Conservation (phyloP, 2,888 invertebrate species). For the Tetrapedia diversipes region DNA sequence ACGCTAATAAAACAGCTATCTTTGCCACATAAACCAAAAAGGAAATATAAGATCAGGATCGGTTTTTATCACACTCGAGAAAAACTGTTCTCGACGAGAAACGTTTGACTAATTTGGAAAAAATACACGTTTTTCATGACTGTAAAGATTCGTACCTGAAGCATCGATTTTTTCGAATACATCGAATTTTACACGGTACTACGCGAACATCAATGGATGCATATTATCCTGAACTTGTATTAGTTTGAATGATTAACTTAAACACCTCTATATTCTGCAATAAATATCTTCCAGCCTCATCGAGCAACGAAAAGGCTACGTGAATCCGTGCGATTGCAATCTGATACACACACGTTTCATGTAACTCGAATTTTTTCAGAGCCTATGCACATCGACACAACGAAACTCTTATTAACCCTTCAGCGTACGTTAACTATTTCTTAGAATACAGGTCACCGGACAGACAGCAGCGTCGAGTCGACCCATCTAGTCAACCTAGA, state of each 20-base stretch:
- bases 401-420: neutral
- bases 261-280: neutral
- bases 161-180: neutral
- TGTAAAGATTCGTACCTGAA: neutral
- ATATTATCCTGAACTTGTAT: no score
- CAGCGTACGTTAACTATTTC: neutral
- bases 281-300: conserved; percentile 10
- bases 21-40: neutral
- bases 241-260: no score
- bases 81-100: neutral
- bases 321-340: neutral
- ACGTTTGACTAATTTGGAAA: no score
- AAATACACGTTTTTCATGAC: no score
- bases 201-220: no score
- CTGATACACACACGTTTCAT: neutral
- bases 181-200: neutral
- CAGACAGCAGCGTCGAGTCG: neutral
- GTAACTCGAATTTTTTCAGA: conserved; percentile 15
- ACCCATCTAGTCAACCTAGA: neutral
- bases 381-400: neutral
- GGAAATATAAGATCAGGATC: neutral
- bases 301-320: neutral
- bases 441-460: neutral
- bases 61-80: neutral
- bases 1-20: neutral